Evolutionary conservation across 2,888 invertebrate species (phyloP).

Genomic region (Conus canariensis): DNA sequence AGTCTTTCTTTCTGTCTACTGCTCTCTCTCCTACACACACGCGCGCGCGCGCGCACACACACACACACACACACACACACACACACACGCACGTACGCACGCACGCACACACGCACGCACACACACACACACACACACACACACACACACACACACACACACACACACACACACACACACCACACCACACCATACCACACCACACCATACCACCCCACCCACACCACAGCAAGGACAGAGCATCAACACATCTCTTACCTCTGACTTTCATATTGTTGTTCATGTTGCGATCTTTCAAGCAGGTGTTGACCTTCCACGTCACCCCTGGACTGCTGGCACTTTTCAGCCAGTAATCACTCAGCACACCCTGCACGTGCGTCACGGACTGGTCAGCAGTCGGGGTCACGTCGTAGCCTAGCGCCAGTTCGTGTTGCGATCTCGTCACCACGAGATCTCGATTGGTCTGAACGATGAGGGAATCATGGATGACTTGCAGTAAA

Average conservation of each 20-base stretch:
- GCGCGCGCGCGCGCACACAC: too few relatives aligned
- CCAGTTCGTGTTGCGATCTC: constrained; percentile 48
- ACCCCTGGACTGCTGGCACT: constrained; percentile 28
- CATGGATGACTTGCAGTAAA: constrained; percentile 41
- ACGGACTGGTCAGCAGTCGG: neutral
- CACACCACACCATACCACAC: too few relatives aligned
- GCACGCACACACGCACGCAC: too few relatives aligned
- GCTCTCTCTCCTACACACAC: too few relatives aligned
- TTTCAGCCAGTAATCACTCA: constrained; percentile 39
- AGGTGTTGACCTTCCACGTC: constrained; percentile 51
- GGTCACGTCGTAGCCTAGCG: constrained; percentile 46
- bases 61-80: too few relatives aligned
- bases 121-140: too few relatives aligned
- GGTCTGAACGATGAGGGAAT: constrained; percentile 13
- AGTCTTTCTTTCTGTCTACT: too few relatives aligned
- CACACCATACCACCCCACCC: too few relatives aligned
- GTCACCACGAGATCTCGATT: constrained; percentile 43
- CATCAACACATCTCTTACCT: constrained; percentile 47
- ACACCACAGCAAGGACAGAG: too few relatives aligned
- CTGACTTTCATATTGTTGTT: constrained; percentile 58
- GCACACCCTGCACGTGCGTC: constrained; percentile 44
- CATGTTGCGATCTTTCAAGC: constrained; percentile 53
- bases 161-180: too few relatives aligned
- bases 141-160: too few relatives aligned
- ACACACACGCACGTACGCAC: too few relatives aligned